Evolutionary conservation across 1,140 invertebrate genomes (phyloP).

Genomic region (Sinonovacula constricta): DNA sequence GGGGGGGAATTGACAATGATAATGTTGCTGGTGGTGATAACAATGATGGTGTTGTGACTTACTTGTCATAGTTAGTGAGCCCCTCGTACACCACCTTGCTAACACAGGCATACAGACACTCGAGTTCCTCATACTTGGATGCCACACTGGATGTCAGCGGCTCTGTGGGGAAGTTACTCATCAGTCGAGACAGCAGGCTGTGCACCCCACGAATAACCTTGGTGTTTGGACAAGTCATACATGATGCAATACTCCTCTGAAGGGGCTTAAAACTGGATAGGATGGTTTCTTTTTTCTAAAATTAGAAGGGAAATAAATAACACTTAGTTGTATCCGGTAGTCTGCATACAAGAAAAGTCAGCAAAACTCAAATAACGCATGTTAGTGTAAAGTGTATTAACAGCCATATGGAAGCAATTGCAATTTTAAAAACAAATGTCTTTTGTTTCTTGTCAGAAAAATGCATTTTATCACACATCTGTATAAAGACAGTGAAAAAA

Average conservation of each 20-base stretch:
- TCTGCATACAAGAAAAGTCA: too few relatives aligned
- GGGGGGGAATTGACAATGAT: too few relatives aligned
- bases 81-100: conserved; percentile 94
- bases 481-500: too few relatives aligned
- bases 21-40: too few relatives aligned
- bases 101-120: conserved; percentile 92
- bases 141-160: conserved; percentile 86
- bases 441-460: too few relatives aligned
- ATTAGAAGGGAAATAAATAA: conserved; percentile 11
- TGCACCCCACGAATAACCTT: conserved; percentile 95
- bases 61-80: conserved; percentile 92
- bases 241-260: conserved; percentile 88
- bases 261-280: conserved; percentile 90
- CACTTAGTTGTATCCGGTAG: too few relatives aligned
- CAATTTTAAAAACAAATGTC: too few relatives aligned
- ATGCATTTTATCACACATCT: too few relatives aligned
- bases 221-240: conserved; percentile 91
- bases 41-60: too few relatives aligned
- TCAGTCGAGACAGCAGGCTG: conserved; percentile 90
- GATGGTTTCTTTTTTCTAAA: conserved; percentile 89
- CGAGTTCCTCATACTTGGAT: conserved; percentile 94
- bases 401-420: too few relatives aligned
- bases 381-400: too few relatives aligned
- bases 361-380: too few relatives aligned
- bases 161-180: conserved; percentile 95